These are phyloP conservation scores for Brachyistius frenatus DNA, from an alignment of 2,113 vertebrate genomes.

Conservation along the genomic window DNA sequence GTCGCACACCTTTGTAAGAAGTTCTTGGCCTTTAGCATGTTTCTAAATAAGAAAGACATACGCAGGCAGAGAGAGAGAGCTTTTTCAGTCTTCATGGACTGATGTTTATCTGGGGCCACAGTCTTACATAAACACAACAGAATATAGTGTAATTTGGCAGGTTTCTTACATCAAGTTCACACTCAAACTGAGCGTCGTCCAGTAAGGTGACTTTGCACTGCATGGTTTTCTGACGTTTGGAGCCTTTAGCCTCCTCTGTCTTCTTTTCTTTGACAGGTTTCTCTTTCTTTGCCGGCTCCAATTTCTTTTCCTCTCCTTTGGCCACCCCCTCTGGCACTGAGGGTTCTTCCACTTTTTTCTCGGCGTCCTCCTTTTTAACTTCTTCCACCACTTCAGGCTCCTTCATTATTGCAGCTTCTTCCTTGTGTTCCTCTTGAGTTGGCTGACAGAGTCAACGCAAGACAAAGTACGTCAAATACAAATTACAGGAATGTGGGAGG, in stretches of 20 bases:
- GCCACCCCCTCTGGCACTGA: conserved; percentile 23
- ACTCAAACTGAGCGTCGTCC: conserved; percentile 92
- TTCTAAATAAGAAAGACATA: conserved; percentile 84
- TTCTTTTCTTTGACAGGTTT: conserved; percentile 76
- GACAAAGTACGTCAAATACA: conserved; percentile 22
- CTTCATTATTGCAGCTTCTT: conserved; percentile 56
- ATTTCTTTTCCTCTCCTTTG: conserved; percentile 41
- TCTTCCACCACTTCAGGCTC: conserved; percentile 78
- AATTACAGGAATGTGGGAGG: conserved; percentile 1
- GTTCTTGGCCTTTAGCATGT: conserved; percentile 94
- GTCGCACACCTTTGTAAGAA: conserved; percentile 92
- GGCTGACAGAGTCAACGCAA: conserved; percentile 49
- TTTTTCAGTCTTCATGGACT: neutral
- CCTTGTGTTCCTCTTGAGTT: conserved; percentile 81
- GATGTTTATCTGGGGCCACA: neutral
- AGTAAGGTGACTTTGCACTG: conserved; percentile 92
- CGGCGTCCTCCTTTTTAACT: conserved; percentile 76
- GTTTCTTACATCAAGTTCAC: conserved; percentile 91
- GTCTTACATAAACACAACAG: neutral
- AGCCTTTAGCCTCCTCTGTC: conserved; percentile 85
- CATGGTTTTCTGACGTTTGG: conserved; percentile 90
- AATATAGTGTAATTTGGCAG: neutral
- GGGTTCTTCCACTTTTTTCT: conserved; percentile 54
- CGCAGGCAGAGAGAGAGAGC: neutral
- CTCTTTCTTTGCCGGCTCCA: conserved; percentile 71